phyloP scores from a whole-genome alignment of 2,113 vertebrate genomes.

The Athene cunicularia region DNA sequence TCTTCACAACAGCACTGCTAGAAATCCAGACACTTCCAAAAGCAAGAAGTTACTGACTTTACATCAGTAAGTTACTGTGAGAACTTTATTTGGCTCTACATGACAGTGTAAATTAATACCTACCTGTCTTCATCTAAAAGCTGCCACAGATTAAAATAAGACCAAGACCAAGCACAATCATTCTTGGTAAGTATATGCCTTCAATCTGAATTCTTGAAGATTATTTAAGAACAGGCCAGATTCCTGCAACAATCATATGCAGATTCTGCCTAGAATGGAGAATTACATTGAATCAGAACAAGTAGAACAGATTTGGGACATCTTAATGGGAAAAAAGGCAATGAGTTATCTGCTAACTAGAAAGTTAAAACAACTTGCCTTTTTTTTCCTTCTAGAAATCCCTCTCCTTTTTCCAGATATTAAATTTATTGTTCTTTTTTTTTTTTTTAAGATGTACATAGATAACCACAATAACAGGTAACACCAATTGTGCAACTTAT shows the following conservation, averaged over 20 bases:
- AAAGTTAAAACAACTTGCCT: neutral
- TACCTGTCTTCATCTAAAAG: neutral
- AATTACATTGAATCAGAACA: neutral
- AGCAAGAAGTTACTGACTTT: neutral
- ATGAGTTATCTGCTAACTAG: neutral
- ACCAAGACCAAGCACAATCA: neutral
- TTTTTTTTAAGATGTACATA: neutral
- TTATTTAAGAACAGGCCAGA: neutral
- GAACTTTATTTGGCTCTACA: neutral
- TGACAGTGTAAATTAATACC: neutral
- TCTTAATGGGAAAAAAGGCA: neutral
- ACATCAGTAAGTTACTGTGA: neutral
- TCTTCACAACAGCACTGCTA: neutral
- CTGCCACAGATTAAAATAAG: neutral
- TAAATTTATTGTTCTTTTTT: neutral
- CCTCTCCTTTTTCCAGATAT: neutral
- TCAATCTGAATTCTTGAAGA: neutral
- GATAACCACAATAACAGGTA: neutral
- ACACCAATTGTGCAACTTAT: neutral
- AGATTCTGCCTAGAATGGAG: neutral
- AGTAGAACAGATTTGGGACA: neutral
- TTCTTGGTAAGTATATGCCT: neutral
- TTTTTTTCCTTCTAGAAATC: neutral
- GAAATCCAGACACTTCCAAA: neutral
- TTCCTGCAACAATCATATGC: neutral